These are phyloP conservation scores for Lytechinus pictus DNA, from an alignment of 35 echinoderm and acorn worm species.

Conservation along the genomic window DNA sequence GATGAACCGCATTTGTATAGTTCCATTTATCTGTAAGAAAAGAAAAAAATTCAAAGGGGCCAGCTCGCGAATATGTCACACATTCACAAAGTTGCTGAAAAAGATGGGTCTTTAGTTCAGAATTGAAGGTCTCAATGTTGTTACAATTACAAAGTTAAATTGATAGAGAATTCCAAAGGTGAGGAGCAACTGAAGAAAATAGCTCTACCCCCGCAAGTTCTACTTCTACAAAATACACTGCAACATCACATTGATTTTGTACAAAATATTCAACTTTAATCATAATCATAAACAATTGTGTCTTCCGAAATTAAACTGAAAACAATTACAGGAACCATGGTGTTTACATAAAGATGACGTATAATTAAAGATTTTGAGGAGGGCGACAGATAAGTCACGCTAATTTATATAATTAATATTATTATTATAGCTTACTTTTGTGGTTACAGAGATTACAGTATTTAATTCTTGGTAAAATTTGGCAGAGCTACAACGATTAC, in stretches of 20 bases:
- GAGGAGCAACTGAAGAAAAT: too few species aligned
- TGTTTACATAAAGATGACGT: background rate
- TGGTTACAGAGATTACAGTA: too few species aligned
- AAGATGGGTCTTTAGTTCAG: too few species aligned
- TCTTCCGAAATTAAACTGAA: background rate
- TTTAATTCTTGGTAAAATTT: too few species aligned
- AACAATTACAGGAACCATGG: background rate
- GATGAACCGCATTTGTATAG: too few species aligned
- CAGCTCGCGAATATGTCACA: background rate
- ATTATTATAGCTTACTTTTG: too few species aligned
- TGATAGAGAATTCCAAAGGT: background rate
- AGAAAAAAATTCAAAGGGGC: background rate
- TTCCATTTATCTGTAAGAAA: too few species aligned
- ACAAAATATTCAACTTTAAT: slow-evolving; percentile 55
- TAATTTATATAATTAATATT: background rate
- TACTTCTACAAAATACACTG: background rate
- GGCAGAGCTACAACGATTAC: too few species aligned
- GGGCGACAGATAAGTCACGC: background rate
- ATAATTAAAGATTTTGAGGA: background rate
- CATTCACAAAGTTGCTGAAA: background rate
- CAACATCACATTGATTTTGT: background rate
- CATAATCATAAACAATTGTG: slow-evolving; percentile 17
- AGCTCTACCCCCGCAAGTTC: too few species aligned
- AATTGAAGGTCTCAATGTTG: too few species aligned
- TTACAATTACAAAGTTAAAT: too few species aligned